Base-by-base conservation (phyloP, 2,113 vertebrate genomes). In the Sinocyclocheilus rhinocerous region DNA sequence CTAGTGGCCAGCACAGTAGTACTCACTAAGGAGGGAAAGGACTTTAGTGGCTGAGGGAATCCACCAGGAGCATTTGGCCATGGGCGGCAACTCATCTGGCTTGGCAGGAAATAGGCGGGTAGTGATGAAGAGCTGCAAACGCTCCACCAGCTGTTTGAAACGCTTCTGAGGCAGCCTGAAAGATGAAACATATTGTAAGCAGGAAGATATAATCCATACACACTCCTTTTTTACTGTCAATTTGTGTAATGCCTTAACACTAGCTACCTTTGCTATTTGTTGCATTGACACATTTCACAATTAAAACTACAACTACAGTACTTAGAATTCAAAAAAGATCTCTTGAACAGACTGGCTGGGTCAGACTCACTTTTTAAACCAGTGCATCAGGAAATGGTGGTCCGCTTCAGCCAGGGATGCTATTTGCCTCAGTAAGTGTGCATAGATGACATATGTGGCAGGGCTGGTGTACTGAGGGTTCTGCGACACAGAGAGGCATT, bases 401-500 rank as follows among this genome's bases (percentile, higher is more conserved):
- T 97, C 96, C 77, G 94, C 94, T 95, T 97, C 96, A 90, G 96
- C 93, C 94, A 97, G 94, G 76, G 94, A 90, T 87, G 96, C 94
- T 91, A 95, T 96, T 92, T 97, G 96, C 93, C 96, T 94, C 87
- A 97, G 94, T 93, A 97, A 95, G 92, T 97, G 97, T 92, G 96
- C 97, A 90, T 95, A 97, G 94, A 97, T 97, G 93, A 97, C 96
- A 90, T 97, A 97, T 18, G 96, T 97, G 90, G 96, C 95, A 90
- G 95, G 94, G 91, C 94, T 97, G 94, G 94, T 95, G 94, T 97
- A 97, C 76, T 97, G 97, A 93, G 97, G 96, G 94, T 97, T 97
- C 97, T 97, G 94, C 90, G 95, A 96, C 91, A 95, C 89, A 88
- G 83, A 85, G 48, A 73, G 55, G 42, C 57, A 18, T 84, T 87